phyloP scores from a whole-genome alignment of 1,140 invertebrate species.

The Drosophila baimaii region DNA sequence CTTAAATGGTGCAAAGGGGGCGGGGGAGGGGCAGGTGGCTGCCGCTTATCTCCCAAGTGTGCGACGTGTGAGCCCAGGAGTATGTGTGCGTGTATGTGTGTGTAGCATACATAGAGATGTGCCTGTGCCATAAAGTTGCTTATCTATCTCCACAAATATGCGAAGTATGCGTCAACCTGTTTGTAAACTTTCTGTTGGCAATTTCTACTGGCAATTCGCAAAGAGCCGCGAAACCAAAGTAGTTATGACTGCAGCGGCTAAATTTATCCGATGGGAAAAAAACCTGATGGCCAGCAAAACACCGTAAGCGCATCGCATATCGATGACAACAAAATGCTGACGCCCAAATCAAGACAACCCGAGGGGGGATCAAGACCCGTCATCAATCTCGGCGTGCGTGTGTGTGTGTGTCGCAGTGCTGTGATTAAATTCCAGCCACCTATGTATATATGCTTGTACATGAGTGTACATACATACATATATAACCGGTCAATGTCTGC shows the following conservation, averaged over 20 bases:
- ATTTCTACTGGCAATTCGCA: slow-evolving; percentile 62
- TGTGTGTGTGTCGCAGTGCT: slow-evolving; percentile 8
- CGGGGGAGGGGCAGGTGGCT: slow-evolving; percentile 9
- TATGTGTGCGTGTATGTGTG: slow-evolving; percentile 25
- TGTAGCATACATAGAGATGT: slow-evolving; percentile 24
- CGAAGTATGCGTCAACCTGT: slow-evolving; percentile 81
- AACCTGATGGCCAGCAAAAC: slow-evolving; percentile 28
- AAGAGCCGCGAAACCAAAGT: slow-evolving; percentile 23
- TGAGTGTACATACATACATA: neutral
- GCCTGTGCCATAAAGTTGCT: slow-evolving; percentile 49
- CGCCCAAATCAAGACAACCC: slow-evolving; percentile 39
- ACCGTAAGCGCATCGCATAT: slow-evolving; percentile 32
- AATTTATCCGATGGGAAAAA: slow-evolving; percentile 41
- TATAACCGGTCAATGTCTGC: slow-evolving; percentile 25
- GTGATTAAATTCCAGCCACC: slow-evolving; percentile 23
- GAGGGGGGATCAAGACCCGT: slow-evolving; percentile 17
- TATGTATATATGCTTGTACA: slow-evolving; percentile 6
- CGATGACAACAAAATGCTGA: slow-evolving; percentile 37
- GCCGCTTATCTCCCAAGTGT: slow-evolving; percentile 41
- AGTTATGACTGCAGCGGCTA: slow-evolving; percentile 36
- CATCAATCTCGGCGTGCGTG: slow-evolving; percentile 5
- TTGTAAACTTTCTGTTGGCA: slow-evolving; percentile 78
- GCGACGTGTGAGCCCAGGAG: slow-evolving; percentile 28
- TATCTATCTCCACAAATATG: slow-evolving; percentile 80
- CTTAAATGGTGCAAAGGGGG: neutral